A percentile compares a stretch with the other conserved stretches of the same genome.
Conservation (phyloP, 2,113 vertebrate species). For the Lophius piscatorius region DNA sequence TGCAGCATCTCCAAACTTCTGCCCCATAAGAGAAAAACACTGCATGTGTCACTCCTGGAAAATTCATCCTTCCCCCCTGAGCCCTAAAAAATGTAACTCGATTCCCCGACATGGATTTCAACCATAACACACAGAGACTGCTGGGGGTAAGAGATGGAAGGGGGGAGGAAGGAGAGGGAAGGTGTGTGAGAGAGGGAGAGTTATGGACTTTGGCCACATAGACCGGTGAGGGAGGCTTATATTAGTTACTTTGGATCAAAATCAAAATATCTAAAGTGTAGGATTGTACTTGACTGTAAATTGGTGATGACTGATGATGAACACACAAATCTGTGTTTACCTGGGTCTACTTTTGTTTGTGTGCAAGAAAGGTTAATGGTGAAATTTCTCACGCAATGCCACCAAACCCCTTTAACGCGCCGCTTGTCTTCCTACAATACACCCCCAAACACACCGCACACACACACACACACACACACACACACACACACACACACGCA, state of each 20-base stretch:
- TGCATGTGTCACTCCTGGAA: constrained; percentile 64
- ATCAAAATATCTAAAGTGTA: constrained; percentile 55
- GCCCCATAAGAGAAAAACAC: constrained; percentile 29
- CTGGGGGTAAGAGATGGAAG: constrained; percentile 7
- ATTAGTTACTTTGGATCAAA: constrained; percentile 48
- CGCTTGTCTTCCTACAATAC: too few species aligned
- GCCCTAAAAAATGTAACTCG: constrained; percentile 62
- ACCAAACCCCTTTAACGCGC: too few species aligned
- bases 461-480: too few species aligned
- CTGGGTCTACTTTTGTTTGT: too few species aligned
- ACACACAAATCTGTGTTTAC: background rate
- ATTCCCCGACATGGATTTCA: constrained; percentile 52
- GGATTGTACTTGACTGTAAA: constrained; percentile 47
- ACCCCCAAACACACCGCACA: too few species aligned
- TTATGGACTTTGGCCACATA: constrained; percentile 64
- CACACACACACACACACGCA: too few species aligned
- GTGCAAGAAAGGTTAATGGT: background rate
- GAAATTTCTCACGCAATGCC: background rate
- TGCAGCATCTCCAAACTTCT: background rate
- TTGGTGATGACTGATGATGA: constrained; percentile 29
- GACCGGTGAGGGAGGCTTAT: constrained; percentile 45
- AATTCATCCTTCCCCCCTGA: constrained; percentile 39
- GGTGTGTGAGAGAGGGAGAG: background rate
- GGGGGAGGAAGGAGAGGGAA: background rate
- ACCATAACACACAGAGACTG: constrained; percentile 46